Evolutionary conservation across 1,140 invertebrate species (phyloP), one percentile per base, ranked within the genome.

Genomic region (Halictus rubicundus): DNA sequence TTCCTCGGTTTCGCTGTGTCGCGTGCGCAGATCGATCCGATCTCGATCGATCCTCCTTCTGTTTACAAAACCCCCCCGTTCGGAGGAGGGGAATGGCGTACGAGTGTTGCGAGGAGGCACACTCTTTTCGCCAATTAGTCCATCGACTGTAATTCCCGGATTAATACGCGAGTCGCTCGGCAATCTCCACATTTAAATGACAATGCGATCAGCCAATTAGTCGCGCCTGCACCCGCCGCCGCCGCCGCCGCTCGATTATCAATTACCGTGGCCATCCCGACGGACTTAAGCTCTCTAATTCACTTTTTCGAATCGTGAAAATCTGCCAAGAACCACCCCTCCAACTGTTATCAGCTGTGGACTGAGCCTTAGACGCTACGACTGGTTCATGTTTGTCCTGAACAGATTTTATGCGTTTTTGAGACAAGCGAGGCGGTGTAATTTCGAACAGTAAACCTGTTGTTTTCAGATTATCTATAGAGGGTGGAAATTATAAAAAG

Each of bases 191-290:
- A 89, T 90, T 90, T 90, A 90, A 91, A 91, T 91, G 84, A 89
- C 79, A 85, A 83, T 74, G 86, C 83, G 87, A 91, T 91, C 87
- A 87, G 87, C 90, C 90, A 91, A 90, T 91, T 90, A 90, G 87
- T 74, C 84, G 81, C 75, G 82, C 74, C 65, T 80, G 73, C 78
- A 81, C 68, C 46, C 73, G 42, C 10, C 1, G 10, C 9, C 8
- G 39, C 9, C 8, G 39, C 8, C 46, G 61, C 72, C 82, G 86
- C 89, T 89, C 88, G 88, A 89, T 91, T 91, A 91, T 91, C 89
- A 90, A 90, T 91, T 91, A 89, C 81, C 86, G 85, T 78, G 87
- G 87, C 89, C 87, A 85, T 87, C 85, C 88, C 87, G 85, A 85
- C 81, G 64, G 68, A 76, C 72, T 76, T 75, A 69, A 69, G 78